Base-by-base conservation (phyloP, 2,113 vertebrate species). In the Sprattus sprattus region DNA sequence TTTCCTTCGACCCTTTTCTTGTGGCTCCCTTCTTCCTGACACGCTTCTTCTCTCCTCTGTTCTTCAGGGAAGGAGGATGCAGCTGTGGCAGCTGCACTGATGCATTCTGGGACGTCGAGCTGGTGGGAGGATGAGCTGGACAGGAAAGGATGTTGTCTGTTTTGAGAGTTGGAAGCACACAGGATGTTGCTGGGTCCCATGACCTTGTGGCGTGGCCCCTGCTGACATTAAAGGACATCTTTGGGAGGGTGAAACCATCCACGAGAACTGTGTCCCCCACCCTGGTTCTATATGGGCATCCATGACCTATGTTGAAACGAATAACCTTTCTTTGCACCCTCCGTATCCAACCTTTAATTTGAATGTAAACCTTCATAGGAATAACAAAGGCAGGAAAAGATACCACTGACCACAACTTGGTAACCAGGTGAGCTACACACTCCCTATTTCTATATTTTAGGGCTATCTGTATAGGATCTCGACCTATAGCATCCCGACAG, bases 371-470 rank as follows among this genome's bases (percentile, higher is more conserved):
- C 67, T 39, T 90, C 91, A 95, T 91, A 5, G 95, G 88, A 78
- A 96, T 80, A 20, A 93, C 90, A n/a, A 93, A 86, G 78, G 92
- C 93, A 45, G 87, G 89, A 81, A 94, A 92, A 6, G 93, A 85
- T 83, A 95, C 92, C 0, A 91, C 90, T 4, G 95, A 95, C 90
- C 92, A 94, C 85, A 91, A 88, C 90, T 96, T 95, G 82, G 91
- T 90, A 45, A 92, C 88, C 81, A 96, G 87, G 84, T 93, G 95
- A 7, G 89, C 32, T 0, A 91, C 93, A 32, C 95, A 96, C 39
- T 94, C 94, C 64, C 90, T 91, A 84, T 92, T 93, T 46, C 89
- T 82, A 67, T 90, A 75, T 45, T 89, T 90, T 82, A 93, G 86
- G 0, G 94, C 92, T 5, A 96, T 87, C 88, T 89, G 90, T 83